A percentile compares a stretch with the other conserved stretches of the same genome.
Conservation (phyloP, 35 echinoderm and acorn worm species). For the Chiridota heheva region DNA sequence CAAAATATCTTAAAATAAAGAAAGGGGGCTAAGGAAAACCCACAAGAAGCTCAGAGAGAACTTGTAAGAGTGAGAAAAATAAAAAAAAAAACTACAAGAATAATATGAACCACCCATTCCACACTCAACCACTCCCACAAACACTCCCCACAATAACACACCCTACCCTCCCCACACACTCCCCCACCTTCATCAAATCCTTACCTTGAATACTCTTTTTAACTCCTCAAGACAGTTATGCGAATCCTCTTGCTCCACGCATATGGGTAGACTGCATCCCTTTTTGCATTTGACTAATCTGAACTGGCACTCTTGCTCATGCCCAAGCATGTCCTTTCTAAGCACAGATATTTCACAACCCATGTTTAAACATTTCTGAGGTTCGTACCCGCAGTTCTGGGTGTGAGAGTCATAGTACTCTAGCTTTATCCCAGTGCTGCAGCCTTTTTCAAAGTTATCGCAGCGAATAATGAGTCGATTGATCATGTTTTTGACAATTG, state of each 20-base stretch:
- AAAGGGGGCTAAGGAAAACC: too few species aligned
- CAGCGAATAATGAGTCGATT: slow-evolving; percentile 82
- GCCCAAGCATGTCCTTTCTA: slow-evolving; percentile 63
- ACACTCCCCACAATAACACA: too few species aligned
- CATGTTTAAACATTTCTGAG: slow-evolving; percentile 71
- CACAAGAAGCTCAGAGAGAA: too few species aligned
- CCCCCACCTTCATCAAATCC: too few species aligned
- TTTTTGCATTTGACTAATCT: slow-evolving; percentile 77
- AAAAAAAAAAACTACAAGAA: too few species aligned
- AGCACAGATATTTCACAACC: slow-evolving; percentile 69
- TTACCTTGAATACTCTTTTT: slow-evolving; percentile 76
- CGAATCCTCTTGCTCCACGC: slow-evolving; percentile 25
- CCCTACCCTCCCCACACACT: too few species aligned
- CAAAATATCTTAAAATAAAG: too few species aligned
- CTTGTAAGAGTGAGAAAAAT: too few species aligned
- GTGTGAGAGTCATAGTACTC: slow-evolving; percentile 74
- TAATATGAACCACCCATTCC: too few species aligned
- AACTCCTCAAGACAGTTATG: slow-evolving; percentile 82
- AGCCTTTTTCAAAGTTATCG: slow-evolving; percentile 74
- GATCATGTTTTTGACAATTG: slow-evolving; percentile 95
- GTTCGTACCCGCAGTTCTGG: slow-evolving; percentile 67
- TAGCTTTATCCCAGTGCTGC: slow-evolving; percentile 54
- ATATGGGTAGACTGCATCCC: slow-evolving; percentile 73
- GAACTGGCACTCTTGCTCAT: slow-evolving; percentile 71
- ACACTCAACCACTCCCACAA: too few species aligned